Evolutionary conservation across 2,797 vertebrate genomes (phyloP).

Genomic region (Phrynocephalus forsythii): DNA sequence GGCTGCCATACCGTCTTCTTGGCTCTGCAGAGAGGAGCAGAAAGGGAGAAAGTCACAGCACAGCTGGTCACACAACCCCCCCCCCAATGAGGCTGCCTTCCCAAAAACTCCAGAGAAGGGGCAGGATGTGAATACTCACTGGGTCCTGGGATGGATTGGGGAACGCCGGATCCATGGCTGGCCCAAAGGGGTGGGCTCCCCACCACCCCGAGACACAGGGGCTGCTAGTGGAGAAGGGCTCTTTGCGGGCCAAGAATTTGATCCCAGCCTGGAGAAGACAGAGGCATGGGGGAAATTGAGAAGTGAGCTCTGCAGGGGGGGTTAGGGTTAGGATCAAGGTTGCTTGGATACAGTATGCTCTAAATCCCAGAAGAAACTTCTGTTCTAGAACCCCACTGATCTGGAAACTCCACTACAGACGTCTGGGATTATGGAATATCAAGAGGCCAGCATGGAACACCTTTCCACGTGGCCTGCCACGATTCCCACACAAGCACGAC

Average conservation of each 20-base stretch:
- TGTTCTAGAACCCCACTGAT: constrained; percentile 1
- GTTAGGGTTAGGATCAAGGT: not conserved
- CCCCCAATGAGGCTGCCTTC: not conserved
- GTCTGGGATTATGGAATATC: not conserved
- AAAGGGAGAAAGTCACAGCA: not conserved
- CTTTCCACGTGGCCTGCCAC: not conserved
- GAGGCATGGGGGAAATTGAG: constrained; percentile 1
- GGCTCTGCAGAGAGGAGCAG: constrained; percentile 30
- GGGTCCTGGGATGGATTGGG: constrained; percentile 42
- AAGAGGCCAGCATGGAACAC: not conserved
- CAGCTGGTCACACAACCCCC: not conserved
- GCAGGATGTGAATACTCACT: constrained; percentile 12
- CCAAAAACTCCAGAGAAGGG: not conserved
- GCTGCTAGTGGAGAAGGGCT: constrained; percentile 14
- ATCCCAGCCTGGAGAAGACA: constrained; percentile 30
- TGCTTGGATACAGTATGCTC: constrained; percentile 19
- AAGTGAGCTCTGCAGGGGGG: not conserved
- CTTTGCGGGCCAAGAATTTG: constrained; percentile 17
- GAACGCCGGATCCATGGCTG: constrained; percentile 48
- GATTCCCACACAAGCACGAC: not conserved
- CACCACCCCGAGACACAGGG: constrained; percentile 35
- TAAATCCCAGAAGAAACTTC: constrained; percentile 6
- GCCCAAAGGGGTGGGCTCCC: constrained; percentile 43
- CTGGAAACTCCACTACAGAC: not conserved
- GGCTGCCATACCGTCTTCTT: constrained; percentile 61